Conservation (phyloP, 1,140 invertebrate species). For the Dryas iulia region DNA sequence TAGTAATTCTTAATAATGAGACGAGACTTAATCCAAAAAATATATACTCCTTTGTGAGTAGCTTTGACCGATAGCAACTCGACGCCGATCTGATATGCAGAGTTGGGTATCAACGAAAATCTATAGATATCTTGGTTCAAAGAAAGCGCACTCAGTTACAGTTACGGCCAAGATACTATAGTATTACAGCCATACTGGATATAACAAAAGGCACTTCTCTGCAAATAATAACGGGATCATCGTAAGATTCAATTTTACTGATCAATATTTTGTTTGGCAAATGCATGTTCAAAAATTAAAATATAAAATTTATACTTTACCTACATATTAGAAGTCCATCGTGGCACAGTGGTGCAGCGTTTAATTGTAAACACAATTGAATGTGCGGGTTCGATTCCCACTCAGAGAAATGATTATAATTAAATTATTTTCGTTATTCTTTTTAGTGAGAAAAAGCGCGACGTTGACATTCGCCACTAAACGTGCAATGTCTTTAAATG, state of each 20-base stretch:
- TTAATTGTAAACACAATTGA: too few relatives aligned
- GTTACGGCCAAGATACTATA: constrained; percentile 18
- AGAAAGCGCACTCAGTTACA: constrained; percentile 19
- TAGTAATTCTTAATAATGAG: too few relatives aligned
- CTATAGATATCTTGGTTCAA: background rate
- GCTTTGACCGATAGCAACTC: background rate
- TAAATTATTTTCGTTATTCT: too few relatives aligned
- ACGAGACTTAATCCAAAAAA: too few relatives aligned
- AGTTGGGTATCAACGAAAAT: constrained; percentile 5
- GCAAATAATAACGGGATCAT: constrained; percentile 19
- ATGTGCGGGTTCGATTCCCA: too few relatives aligned
- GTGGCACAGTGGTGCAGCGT: too few relatives aligned
- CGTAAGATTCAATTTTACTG: constrained; percentile 13
- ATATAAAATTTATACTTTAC: background rate
- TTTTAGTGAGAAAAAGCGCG: too few relatives aligned
- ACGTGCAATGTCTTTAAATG: too few relatives aligned
- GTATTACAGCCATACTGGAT: constrained; percentile 21
- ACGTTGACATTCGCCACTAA: too few relatives aligned
- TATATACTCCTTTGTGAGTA: background rate
- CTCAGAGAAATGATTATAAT: too few relatives aligned
- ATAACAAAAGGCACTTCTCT: constrained; percentile 27
- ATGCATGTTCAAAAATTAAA: background rate
- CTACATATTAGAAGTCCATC: too few relatives aligned
- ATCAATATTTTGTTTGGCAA: background rate
- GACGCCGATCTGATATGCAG: background rate